phyloP scores from a whole-genome alignment of 2,113 vertebrate genomes.

The Actinemys pallida region DNA sequence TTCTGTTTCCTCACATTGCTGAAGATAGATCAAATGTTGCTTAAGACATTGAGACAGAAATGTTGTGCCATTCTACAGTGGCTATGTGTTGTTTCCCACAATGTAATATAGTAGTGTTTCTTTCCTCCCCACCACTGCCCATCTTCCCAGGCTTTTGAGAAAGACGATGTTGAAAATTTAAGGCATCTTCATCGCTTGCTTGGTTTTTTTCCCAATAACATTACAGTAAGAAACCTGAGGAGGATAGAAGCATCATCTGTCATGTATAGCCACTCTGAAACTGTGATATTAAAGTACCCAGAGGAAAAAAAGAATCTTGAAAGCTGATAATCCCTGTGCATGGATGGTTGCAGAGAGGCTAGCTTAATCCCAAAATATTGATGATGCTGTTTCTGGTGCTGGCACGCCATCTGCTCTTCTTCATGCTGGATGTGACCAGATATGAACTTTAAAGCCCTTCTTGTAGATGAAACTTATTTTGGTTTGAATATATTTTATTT shows the following conservation, averaged over 20 bases:
- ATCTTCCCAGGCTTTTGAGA: not conserved
- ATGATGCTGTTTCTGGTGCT: constrained; percentile 28
- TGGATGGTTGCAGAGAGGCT: constrained; percentile 38
- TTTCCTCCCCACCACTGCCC: not conserved
- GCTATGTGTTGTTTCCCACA: not conserved
- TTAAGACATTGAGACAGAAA: not conserved
- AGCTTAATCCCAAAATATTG: constrained; percentile 59
- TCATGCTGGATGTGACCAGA: constrained; percentile 5
- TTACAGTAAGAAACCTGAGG: constrained; percentile 30
- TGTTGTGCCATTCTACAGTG: too few relatives aligned
- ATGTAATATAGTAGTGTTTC: not conserved
- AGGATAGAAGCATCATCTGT: constrained; percentile 29
- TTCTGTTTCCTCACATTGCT: not conserved
- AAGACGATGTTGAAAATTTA: constrained; percentile 8
- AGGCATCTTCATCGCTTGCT: constrained; percentile 34
- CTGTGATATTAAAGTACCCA: constrained; percentile 56
- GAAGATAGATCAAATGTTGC: not conserved
- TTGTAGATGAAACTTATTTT: constrained; percentile 38
- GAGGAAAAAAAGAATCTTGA: constrained; percentile 42
- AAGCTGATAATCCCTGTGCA: constrained; percentile 63
- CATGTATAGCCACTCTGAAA: constrained; percentile 53
- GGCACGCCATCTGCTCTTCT: constrained; percentile 56
- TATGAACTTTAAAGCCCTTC: constrained; percentile 67
- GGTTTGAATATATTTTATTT: constrained; percentile 41
- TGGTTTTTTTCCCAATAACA: constrained; percentile 13